A percentile compares a stretch with the other conserved stretches of the same genome.
Evolutionary conservation across 1,140 invertebrate species (phyloP).

Genomic region (Halyomorpha halys): DNA sequence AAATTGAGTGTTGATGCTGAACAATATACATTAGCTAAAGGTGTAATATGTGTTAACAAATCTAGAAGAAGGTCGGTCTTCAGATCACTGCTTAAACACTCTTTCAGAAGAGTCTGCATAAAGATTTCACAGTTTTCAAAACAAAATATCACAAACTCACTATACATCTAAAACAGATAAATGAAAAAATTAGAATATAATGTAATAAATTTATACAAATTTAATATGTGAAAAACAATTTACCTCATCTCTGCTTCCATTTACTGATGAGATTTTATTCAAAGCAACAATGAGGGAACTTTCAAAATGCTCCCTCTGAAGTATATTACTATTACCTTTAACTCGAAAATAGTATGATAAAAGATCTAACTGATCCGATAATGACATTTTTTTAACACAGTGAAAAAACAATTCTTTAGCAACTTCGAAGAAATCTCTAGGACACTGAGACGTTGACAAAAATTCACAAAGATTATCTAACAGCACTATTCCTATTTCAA

Average conservation of each 20-base stretch:
- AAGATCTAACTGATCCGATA: neutral
- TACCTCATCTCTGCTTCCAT: conserved; percentile 4
- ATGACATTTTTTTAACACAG: conserved; percentile 4
- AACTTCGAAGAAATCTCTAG: neutral
- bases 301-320: conserved; percentile 2
- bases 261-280: conserved; percentile 7
- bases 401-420: conserved; percentile 9
- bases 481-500: neutral
- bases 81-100: neutral
- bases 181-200: neutral
- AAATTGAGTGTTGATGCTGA: neutral
- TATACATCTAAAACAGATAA: neutral
- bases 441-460: neutral
- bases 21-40: neutral
- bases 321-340: neutral
- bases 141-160: neutral
- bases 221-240: neutral
- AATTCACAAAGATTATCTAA: neutral
- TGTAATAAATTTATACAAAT: neutral
- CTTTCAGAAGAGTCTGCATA: neutral
- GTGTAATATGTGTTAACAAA: neutral
- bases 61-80: neutral
- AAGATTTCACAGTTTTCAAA: conserved; percentile 5
- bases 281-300: neutral
- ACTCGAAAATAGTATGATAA: neutral